phyloP scores from a whole-genome alignment of 2,797 vertebrate genomes.

The Smutsia temminckii region DNA sequence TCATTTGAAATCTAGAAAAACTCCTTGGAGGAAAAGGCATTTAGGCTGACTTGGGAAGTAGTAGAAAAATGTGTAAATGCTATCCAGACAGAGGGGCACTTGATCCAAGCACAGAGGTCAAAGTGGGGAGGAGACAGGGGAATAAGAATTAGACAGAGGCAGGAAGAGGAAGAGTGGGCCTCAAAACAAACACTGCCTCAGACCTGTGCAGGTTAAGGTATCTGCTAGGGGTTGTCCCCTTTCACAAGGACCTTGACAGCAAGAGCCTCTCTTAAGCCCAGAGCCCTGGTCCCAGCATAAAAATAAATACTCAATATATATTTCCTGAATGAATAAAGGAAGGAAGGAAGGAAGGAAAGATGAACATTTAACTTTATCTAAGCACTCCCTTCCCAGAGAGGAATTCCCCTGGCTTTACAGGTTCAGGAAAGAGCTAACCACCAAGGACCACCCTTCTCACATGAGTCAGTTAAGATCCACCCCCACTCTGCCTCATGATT shows the following conservation, averaged over 20 bases:
- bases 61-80: not conserved
- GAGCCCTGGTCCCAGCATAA: not conserved
- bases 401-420: not conserved
- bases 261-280: not conserved
- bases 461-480: not conserved
- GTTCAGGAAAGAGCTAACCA: not conserved
- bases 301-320: not conserved
- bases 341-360: not conserved
- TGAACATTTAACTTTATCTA: not conserved
- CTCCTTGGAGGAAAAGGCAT: not conserved
- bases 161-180: not conserved
- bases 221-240: not conserved
- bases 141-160: not conserved
- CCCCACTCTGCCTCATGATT: not conserved
- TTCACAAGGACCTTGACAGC: not conserved
- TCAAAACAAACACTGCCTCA: not conserved
- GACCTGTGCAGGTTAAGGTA: not conserved
- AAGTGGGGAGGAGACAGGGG: not conserved
- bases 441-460: not conserved
- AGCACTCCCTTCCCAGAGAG: not conserved
- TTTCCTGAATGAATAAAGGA: not conserved
- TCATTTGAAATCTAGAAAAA: constrained; percentile 6
- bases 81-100: not conserved
- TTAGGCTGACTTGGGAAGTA: not conserved
- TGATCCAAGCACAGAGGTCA: not conserved